phyloP scores from a whole-genome alignment of 2,888 invertebrate species.

The Athalia cordata region DNA sequence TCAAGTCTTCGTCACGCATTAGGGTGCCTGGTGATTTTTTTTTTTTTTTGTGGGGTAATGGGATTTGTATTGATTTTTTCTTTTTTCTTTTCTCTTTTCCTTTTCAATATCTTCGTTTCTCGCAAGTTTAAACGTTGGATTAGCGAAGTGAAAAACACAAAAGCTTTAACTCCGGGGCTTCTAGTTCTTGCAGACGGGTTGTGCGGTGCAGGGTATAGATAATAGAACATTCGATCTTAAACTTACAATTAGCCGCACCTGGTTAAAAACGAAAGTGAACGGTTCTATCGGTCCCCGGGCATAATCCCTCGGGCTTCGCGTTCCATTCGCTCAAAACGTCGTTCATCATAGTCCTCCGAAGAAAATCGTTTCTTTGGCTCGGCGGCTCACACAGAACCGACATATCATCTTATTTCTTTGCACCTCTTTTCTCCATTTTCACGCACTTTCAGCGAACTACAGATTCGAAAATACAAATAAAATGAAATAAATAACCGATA shows the following conservation, averaged over 20 bases:
- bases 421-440: neutral
- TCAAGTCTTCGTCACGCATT: too few relatives aligned
- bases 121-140: too few relatives aligned
- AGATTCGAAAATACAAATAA: too few relatives aligned
- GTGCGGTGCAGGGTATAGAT: neutral
- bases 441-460: too few relatives aligned
- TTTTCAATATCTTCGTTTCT: too few relatives aligned
- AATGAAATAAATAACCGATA: too few relatives aligned
- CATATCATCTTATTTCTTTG: neutral
- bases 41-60: too few relatives aligned
- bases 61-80: too few relatives aligned
- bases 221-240: neutral
- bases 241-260: neutral
- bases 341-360: constrained; percentile 26
- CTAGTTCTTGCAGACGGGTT: too few relatives aligned
- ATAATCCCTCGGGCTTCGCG: constrained; percentile 24
- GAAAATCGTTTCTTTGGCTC: constrained; percentile 18
- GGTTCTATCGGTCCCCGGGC: constrained; percentile 19
- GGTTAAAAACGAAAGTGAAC: neutral
- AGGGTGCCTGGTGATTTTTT: too few relatives aligned
- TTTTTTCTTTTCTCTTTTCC: neutral
- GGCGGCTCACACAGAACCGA: neutral
- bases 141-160: too few relatives aligned
- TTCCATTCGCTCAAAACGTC: constrained; percentile 41
- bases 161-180: too few relatives aligned